Percentiles rank a stretch among this genome's conserved stretches.
Evolutionary conservation across 2,113 vertebrate genomes (phyloP).

Genomic region (Rhinoderma darwinii): DNA sequence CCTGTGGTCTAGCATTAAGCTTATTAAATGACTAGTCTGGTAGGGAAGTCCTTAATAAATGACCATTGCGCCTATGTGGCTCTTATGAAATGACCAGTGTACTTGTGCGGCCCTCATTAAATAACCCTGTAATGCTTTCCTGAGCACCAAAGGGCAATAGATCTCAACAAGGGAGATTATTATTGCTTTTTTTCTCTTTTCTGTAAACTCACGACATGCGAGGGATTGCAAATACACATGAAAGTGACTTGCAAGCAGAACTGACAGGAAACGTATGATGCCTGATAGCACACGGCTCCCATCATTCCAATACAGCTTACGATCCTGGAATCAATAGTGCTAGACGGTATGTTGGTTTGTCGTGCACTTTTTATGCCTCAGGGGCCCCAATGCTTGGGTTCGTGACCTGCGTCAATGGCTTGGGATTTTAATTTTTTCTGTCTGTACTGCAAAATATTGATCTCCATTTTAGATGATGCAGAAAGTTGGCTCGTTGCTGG

Average conservation of each 20-base stretch:
- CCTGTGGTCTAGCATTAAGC: not conserved
- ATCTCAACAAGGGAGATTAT: not conserved
- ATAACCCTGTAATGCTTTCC: not conserved
- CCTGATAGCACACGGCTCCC: not conserved
- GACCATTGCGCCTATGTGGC: not conserved
- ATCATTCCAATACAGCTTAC: not conserved
- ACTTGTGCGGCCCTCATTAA: not conserved
- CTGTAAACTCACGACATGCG: not conserved
- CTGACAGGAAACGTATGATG: conserved; percentile 13
- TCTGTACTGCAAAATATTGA: conserved; percentile 5
- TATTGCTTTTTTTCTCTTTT: not conserved
- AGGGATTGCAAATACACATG: not conserved
- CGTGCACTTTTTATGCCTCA: not conserved
- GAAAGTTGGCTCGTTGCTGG: not conserved
- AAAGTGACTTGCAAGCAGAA: not conserved
- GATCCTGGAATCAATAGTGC: conserved; percentile 17
- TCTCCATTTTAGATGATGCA: not conserved
- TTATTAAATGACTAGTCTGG: not conserved
- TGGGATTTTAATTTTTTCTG: not conserved
- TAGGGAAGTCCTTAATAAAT: not conserved
- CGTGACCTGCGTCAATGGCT: not conserved
- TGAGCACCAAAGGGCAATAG: not conserved
- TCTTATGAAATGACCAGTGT: not conserved
- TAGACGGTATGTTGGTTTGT: not conserved
- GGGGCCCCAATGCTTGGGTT: not conserved